Evolutionary conservation across 2,113 vertebrate species (phyloP), one percentile per base, ranked within the genome.

Genomic region (Ciconia maguari): DNA sequence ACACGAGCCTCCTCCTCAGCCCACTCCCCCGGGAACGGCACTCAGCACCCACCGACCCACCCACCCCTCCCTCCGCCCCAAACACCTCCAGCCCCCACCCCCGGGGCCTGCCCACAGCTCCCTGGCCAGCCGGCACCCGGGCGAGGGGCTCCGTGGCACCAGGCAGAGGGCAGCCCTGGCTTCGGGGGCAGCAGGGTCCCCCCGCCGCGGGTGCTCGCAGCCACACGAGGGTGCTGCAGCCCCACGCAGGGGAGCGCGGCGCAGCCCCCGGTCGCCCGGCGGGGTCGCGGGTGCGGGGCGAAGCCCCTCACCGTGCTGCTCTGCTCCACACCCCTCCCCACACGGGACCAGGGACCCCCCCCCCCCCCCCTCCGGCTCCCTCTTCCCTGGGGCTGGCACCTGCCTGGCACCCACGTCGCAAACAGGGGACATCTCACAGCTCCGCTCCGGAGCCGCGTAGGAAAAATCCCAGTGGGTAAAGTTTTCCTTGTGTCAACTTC

Each of bases 181-280:
- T 32, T 12, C 12, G 16, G 9, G 34, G 54, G 42, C n/a, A 16
- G 13, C 26, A 4, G 58, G 60, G 19, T 26, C 34, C 81, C 66
- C 85, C 57, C 15, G 91, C 55, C 7, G n/a, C 9, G 38, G 70
- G 77, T 36, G 26, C 77, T 26, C 58, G 89, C 89, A 48, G 89
- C 96, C 96, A 94, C 96, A 96, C 90, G 96, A 93, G 92, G 96
- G 96, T 46, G 95, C 92, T 96, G 90, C 94, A 95, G 86, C 77
- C 88, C 71, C 81, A 25, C 93, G 38, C 49, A 82, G 42, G 27
- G 42, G 14, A 62, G 91, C 27, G 51, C 19, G 25, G 49, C 61
- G 60, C 71, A 7, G 61, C 70, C 74, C 29, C 82, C 34, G 48
- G 87, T 1, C 1, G 52, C 42, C 5, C 52, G 29, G 38, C 61